Evolutionary conservation across 35 echinoderm and acorn worm species (phyloP).

Genomic region (Apostichopus californicus): DNA sequence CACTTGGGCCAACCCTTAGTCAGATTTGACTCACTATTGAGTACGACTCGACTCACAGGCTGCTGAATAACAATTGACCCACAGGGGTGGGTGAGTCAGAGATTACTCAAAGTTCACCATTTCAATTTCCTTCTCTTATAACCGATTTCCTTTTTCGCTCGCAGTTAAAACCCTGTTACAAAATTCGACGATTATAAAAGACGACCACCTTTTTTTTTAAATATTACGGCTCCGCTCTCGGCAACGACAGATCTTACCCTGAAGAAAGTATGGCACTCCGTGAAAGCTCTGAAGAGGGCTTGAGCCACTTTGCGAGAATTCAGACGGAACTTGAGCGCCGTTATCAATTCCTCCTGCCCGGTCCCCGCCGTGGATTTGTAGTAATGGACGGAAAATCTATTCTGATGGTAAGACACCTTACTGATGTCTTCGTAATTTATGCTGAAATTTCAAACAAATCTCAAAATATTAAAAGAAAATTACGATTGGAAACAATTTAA

Average conservation of each 20-base stretch:
- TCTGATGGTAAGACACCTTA: constrained; percentile 97
- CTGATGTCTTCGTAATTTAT: constrained; percentile 99
- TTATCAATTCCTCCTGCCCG: constrained; percentile 65
- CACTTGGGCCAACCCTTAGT: no score
- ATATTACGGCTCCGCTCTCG: not conserved
- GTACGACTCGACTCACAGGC: no score
- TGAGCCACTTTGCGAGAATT: constrained; percentile 87
- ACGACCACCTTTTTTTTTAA: not conserved
- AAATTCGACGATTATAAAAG: not conserved
- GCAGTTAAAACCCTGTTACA: not conserved
- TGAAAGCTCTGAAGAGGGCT: constrained; percentile 96
- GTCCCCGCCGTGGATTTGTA: constrained; percentile 78
- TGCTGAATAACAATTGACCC: no score
- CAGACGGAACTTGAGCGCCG: constrained; percentile 84
- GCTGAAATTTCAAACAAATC: constrained; percentile 3
- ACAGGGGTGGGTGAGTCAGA: no score
- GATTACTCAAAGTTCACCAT: no score
- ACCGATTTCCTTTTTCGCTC: not conserved
- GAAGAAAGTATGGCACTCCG: constrained; percentile 98
- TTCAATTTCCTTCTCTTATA: no score
- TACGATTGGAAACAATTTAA: no score
- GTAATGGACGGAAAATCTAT: constrained; percentile 97
- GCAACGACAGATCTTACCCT: constrained; percentile 63
- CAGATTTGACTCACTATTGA: no score
- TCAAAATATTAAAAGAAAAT: no score